These are phyloP conservation scores for Brachionus manjavacas DNA, from an alignment of 1,140 invertebrate species.

Conservation along the genomic window DNA sequence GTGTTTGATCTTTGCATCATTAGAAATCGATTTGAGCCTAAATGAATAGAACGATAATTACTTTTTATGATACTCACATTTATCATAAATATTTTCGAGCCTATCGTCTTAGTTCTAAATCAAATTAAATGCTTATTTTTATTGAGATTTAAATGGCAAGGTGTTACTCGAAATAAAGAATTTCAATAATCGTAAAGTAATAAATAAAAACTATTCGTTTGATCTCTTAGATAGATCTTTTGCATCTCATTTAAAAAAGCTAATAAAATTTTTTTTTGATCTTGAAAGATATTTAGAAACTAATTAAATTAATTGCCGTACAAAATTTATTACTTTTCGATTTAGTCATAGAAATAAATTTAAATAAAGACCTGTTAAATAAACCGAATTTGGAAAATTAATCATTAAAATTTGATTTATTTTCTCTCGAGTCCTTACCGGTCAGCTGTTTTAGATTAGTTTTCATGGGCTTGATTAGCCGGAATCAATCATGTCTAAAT, in stretches of 20 bases:
- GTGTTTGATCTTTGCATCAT: conserved; percentile 29
- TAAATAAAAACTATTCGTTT: conserved; percentile 37
- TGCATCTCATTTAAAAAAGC: neutral
- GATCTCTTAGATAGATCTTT: conserved; percentile 29
- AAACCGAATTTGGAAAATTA: neutral
- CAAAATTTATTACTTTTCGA: conserved; percentile 15
- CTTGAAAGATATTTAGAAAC: conserved; percentile 36
- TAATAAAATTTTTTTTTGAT: conserved; percentile 38
- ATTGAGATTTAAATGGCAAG: conserved; percentile 38
- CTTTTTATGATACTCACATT: conserved; percentile 30
- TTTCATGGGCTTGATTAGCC: neutral
- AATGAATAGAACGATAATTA: conserved; percentile 7
- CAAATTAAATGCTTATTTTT: conserved; percentile 9
- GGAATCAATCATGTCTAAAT: neutral
- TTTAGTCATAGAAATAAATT: neutral
- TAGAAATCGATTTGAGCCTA: neutral
- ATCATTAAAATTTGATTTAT: conserved; percentile 14
- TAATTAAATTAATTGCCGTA: conserved; percentile 41
- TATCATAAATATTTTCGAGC: conserved; percentile 13
- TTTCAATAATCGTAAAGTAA: conserved; percentile 30
- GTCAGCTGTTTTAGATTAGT: neutral
- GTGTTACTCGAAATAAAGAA: conserved; percentile 26
- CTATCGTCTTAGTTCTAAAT: neutral
- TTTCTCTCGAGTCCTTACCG: neutral
- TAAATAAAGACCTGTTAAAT: conserved; percentile 24